Evolutionary conservation across 2,888 invertebrate species (phyloP).

Genomic region (Mythimna ferrago): DNA sequence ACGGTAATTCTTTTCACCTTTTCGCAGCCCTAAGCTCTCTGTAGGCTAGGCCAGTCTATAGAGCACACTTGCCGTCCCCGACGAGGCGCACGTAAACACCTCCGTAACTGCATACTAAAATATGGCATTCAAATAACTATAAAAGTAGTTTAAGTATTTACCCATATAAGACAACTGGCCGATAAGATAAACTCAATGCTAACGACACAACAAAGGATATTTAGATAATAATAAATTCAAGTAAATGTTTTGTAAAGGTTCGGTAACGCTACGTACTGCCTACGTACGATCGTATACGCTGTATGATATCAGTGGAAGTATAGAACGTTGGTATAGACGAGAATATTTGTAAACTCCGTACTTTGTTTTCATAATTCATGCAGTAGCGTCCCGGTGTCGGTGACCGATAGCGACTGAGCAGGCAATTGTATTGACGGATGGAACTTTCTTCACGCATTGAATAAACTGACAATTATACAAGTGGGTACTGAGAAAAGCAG

Average conservation of each 20-base stretch:
- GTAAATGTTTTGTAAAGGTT: slow-evolving; percentile 26
- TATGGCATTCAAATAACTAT: slow-evolving; percentile 55
- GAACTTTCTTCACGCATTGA: slow-evolving; percentile 43
- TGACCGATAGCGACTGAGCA: slow-evolving; percentile 50
- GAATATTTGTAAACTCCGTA: slow-evolving; percentile 60
- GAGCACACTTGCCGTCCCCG: background rate
- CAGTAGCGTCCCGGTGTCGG: slow-evolving; percentile 52
- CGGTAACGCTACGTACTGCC: background rate
- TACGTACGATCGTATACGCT: slow-evolving; percentile 4
- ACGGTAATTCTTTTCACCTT: no score
- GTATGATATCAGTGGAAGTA: slow-evolving; percentile 24
- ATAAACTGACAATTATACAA: slow-evolving; percentile 23
- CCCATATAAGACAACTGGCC: slow-evolving; percentile 41
- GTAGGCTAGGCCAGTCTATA: background rate
- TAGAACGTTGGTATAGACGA: slow-evolving; percentile 34
- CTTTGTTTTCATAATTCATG: slow-evolving; percentile 62
- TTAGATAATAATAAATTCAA: slow-evolving; percentile 36
- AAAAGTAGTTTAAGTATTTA: slow-evolving; percentile 48
- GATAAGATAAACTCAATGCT: slow-evolving; percentile 55
- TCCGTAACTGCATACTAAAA: slow-evolving; percentile 42
- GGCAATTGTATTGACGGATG: slow-evolving; percentile 57
- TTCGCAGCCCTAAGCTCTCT: background rate
- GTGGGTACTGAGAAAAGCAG: slow-evolving; percentile 30
- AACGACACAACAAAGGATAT: slow-evolving; percentile 52
- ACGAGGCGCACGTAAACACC: slow-evolving; percentile 9